Conservation (phyloP, 2,797 vertebrate species). For the Cyprinella venusta region DNA sequence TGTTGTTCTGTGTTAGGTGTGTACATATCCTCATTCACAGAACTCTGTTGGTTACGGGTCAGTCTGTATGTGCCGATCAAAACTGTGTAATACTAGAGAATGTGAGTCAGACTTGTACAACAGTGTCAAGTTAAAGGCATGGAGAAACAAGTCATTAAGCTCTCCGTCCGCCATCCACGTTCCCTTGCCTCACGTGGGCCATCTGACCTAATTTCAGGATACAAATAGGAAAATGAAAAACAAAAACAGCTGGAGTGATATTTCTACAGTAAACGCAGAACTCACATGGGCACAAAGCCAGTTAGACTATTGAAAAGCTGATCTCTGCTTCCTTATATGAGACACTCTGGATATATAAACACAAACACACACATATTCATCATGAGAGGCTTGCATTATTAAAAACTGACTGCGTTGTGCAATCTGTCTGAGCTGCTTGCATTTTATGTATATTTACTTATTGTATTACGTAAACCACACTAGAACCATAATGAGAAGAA, state of each 20-base stretch:
- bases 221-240: conserved; percentile 70
- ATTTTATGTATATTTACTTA: background rate
- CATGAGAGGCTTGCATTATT: conserved; percentile 63
- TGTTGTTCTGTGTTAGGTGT: conserved; percentile 18
- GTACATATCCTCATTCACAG: conserved; percentile 9
- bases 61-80: conserved; percentile 1
- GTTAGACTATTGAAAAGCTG: conserved; percentile 22
- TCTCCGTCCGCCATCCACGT: conserved; percentile 35
- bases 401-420: conserved; percentile 62
- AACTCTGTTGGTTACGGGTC: background rate
- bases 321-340: conserved; percentile 35
- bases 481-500: background rate
- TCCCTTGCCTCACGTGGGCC: conserved; percentile 63
- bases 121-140: conserved; percentile 33
- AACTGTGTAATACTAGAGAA: conserved; percentile 26
- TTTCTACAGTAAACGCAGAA: conserved; percentile 11
- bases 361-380: conserved; percentile 44
- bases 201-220: conserved; percentile 72
- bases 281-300: conserved; percentile 26
- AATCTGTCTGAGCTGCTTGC: conserved; percentile 37
- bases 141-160: conserved; percentile 35
- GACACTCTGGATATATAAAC: conserved; percentile 51
- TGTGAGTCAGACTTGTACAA: conserved; percentile 42
- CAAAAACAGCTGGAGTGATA: conserved; percentile 64
- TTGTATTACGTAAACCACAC: background rate